Evolutionary conservation across 2,113 vertebrate species (phyloP), one percentile per base, ranked within the genome.

Genomic region (Nyctereutes procyonoides): DNA sequence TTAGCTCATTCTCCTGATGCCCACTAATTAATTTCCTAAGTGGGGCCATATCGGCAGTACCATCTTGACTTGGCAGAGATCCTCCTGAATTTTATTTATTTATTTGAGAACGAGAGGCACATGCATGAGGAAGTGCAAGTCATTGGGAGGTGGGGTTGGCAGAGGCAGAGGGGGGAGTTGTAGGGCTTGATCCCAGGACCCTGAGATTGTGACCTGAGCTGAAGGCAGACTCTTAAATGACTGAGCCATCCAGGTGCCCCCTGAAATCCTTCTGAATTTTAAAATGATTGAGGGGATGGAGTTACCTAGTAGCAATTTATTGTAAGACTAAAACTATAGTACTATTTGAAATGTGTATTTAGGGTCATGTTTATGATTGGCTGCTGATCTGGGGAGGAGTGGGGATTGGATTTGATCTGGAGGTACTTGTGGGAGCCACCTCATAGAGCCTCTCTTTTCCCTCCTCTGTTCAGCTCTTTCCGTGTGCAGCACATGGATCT

Each of bases 401-500:
- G 8, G 43, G 76, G 24, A 8, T 85, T 3, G 8, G 76, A 19
- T 69, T 4, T 22, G 24, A 63, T 30, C 8, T 43, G 32, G 14
- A 43, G 43, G n/a, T 14, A 12, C 60, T 24, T 19, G 3, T 43
- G 35, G 30, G 8, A 77, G 55, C 69, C 3, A 8, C 43, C 67
- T 95, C 1, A 48, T 0, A 0, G 55, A 81, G 51, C 56, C 69
- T 74, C 85, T 84, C 58, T 85, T 60, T 95, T n/a, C 48, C 94
- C 20, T 56, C 56, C 13, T 93, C 55, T 38, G 3, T 53, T 17
- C 53, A 99, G 99, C 71, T 91, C 96, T 1, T 98, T 99, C 90
- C 99, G 98, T 69, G 56, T 99, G 0, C 98, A 99, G 67, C 98
- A 99, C 82, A 84, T 99, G 99, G 99, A 99, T 95, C 97, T 99